Evolutionary conservation across 2,113 vertebrate genomes (phyloP).

Genomic region (Heteronetta atricapilla): DNA sequence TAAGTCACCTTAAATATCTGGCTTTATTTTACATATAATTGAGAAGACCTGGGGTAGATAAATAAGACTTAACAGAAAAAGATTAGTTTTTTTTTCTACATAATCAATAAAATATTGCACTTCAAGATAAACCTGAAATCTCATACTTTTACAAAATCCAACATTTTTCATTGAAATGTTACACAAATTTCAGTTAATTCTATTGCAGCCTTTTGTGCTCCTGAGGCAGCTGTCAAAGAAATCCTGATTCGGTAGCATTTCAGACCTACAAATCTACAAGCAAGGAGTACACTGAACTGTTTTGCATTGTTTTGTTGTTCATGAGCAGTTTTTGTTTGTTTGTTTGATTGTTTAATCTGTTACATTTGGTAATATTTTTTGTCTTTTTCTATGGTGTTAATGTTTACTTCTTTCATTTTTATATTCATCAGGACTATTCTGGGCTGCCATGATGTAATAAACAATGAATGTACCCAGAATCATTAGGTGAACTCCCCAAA

Average conservation of each 20-base stretch:
- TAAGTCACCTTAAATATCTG: background rate
- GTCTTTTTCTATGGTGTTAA: background rate
- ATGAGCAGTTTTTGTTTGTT: accelerated
- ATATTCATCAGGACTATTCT: background rate
- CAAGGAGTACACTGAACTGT: background rate
- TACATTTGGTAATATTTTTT: background rate
- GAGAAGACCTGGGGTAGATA: background rate
- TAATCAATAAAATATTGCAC: background rate
- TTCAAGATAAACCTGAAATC: background rate
- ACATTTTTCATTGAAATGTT: background rate
- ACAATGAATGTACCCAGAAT: background rate
- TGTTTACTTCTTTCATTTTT: background rate
- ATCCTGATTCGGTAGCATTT: background rate
- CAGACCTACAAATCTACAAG: background rate
- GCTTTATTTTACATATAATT: background rate
- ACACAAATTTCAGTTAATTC: background rate
- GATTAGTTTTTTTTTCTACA: background rate
- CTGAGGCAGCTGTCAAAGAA: background rate
- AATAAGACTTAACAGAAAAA: background rate
- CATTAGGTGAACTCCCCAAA: background rate
- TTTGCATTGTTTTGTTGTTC: background rate
- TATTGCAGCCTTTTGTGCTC: background rate
- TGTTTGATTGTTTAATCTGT: background rate
- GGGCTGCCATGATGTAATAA: background rate
- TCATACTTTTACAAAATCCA: background rate